A percentile compares a stretch with the other conserved stretches of the same genome.
Evolutionary conservation across 1,140 invertebrate genomes (phyloP).

Genomic region (Cryptotermes secundus): DNA sequence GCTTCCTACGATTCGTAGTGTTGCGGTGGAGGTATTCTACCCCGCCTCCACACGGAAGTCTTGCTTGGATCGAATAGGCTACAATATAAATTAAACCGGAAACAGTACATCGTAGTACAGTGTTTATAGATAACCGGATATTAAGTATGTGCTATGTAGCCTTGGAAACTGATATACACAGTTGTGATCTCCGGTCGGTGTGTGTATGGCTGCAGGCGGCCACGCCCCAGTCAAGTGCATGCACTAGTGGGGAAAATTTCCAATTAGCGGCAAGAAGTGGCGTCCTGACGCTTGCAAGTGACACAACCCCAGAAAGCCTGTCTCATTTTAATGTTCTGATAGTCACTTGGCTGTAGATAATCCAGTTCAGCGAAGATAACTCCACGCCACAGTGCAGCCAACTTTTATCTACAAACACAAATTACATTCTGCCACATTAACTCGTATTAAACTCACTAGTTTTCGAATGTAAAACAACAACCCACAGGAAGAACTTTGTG

Average conservation of each 20-base stretch:
- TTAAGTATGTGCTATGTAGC: too few species aligned
- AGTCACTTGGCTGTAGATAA: background rate
- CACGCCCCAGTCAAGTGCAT: background rate
- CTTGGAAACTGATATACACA: too few species aligned
- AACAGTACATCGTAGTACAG: too few species aligned
- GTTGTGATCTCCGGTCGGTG: too few species aligned
- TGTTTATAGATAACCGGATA: too few species aligned
- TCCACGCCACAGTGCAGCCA: background rate
- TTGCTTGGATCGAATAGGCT: too few species aligned
- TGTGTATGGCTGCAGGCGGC: too few species aligned
- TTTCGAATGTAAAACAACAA: background rate
- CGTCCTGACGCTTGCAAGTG: background rate
- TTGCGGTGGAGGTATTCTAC: too few species aligned
- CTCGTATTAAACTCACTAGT: background rate
- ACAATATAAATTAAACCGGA: too few species aligned
- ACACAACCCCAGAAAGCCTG: background rate
- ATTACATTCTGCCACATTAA: background rate
- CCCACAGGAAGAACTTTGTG: too few species aligned
- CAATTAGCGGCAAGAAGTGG: background rate
- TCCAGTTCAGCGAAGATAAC: background rate
- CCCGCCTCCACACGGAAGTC: too few species aligned
- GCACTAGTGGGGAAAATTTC: background rate
- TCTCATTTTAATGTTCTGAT: background rate
- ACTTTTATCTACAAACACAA: background rate
- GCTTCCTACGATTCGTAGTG: too few species aligned